Evolutionary conservation across 2,113 vertebrate species (phyloP), one percentile per base, ranked within the genome.

Genomic region (Sorex fumeus): DNA sequence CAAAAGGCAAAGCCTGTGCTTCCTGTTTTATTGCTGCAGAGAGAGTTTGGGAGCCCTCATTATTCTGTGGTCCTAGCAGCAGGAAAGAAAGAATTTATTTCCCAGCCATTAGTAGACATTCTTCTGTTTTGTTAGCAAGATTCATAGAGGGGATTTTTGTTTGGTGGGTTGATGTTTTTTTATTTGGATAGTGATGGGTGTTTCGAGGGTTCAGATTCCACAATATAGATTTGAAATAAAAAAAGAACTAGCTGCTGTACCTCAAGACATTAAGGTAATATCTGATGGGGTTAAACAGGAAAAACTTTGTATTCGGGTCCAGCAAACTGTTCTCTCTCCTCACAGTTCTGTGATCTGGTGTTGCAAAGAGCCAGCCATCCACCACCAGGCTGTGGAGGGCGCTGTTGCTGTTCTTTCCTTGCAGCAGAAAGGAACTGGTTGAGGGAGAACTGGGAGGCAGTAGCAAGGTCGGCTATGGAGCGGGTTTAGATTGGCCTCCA

Each of bases 71-170:
- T 91, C 87, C 77, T 78, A 78, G 89, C 93, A 93, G 90, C 94
- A 94, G 95, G 87, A 95, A 88, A 86, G 94, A 57, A 94, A 80
- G 88, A 91, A 97, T 96, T 93, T 95, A 92, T 91, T 93, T 81
- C 94, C 92, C 69, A 50, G 93, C 80, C 83, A 77, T 81, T 92
- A 81, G 93, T 92, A 94, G 84, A 85, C 69, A 30, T 84, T 84
- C 69, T 84, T 94, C 70, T 93, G 81, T 96, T 94, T 94, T 94
- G 77, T 94, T 96, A 92, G 84, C 72, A 85, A 86, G 95, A 74
- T 74, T 84, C 80, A 1, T 64, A 45, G 67, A 92, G 72, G 8
- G 57, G 40, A 40, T 77, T 92, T 96, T 87, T 93, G 91, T 18
- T 60, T 60, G 53, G 53, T 53, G 8, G 13, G 53, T 88, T 75